These are phyloP conservation scores for Lutjanus argentimaculatus DNA, from an alignment of 2,797 vertebrate genomes.

Conservation along the genomic window DNA sequence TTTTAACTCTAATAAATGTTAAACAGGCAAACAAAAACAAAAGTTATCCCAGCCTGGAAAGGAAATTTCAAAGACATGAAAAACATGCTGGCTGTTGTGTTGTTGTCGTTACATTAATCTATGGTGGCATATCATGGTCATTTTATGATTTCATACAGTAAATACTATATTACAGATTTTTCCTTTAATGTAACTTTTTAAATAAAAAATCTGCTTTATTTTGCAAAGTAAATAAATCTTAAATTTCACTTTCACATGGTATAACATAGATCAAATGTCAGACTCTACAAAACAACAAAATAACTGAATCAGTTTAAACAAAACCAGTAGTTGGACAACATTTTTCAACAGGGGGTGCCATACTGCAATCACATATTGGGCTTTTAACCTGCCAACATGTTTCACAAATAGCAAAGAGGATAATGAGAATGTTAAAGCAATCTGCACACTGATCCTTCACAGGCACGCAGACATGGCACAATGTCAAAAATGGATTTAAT, in stretches of 20 bases:
- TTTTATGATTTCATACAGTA: too few relatives aligned
- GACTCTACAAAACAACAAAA: conserved; percentile 22
- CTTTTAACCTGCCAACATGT: conserved; percentile 73
- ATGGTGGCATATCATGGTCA: too few relatives aligned
- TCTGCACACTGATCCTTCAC: conserved; percentile 77
- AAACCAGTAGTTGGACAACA: conserved; percentile 37
- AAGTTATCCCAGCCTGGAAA: too few relatives aligned
- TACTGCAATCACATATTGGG: conserved; percentile 54
- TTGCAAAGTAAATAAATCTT: background rate
- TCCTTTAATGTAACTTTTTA: conserved; percentile 13
- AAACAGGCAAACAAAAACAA: too few relatives aligned
- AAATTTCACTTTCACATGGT: background rate
- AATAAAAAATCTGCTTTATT: conserved; percentile 10
- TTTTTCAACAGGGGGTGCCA: conserved; percentile 48
- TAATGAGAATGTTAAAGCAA: conserved; percentile 78
- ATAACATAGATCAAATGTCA: conserved; percentile 19
- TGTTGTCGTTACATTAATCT: too few relatives aligned
- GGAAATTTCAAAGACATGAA: too few relatives aligned
- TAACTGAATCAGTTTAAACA: conserved; percentile 41
- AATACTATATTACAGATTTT: too few relatives aligned
- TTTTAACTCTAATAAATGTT: too few relatives aligned
- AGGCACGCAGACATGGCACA: conserved; percentile 69
- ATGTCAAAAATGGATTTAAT: conserved; percentile 81
- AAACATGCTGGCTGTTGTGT: too few relatives aligned
- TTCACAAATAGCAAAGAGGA: conserved; percentile 73